Conservation (phyloP, 1,140 invertebrate genomes). For the Camponotus pennsylvanicus region DNA sequence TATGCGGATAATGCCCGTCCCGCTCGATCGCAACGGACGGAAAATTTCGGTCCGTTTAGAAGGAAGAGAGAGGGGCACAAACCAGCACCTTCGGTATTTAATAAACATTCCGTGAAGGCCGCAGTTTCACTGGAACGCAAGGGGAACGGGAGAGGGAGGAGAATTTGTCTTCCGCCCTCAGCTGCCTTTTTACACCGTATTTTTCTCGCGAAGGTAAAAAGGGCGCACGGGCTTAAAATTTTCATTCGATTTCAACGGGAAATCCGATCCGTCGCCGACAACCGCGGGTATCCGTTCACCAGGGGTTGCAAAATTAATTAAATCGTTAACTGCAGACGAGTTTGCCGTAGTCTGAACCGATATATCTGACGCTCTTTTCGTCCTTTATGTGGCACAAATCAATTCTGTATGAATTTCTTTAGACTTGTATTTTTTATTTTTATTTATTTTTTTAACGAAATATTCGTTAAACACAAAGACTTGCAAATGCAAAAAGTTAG, state of each 20-base stretch:
- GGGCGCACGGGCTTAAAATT: constrained; percentile 40
- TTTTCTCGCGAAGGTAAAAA: constrained; percentile 61
- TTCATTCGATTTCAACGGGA: constrained; percentile 70
- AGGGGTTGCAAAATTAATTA: constrained; percentile 70
- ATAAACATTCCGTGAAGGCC: constrained; percentile 74
- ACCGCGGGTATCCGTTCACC: constrained; percentile 63
- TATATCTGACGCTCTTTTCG: constrained; percentile 50
- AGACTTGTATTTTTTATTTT: not conserved
- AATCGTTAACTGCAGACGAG: constrained; percentile 72
- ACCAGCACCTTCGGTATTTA: constrained; percentile 73
- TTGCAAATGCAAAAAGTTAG: constrained; percentile 33
- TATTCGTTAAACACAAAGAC: constrained; percentile 40
- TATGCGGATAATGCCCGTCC: constrained; percentile 42
- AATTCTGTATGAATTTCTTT: not conserved
- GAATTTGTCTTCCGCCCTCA: constrained; percentile 38
- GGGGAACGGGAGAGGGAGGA: not conserved
- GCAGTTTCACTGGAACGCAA: constrained; percentile 61
- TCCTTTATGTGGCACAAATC: constrained; percentile 13
- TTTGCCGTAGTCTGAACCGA: constrained; percentile 59
- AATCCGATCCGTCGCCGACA: constrained; percentile 65
- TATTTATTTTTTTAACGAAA: constrained; percentile 41
- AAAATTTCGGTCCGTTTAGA: constrained; percentile 65
- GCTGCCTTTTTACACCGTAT: constrained; percentile 58
- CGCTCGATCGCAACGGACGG: constrained; percentile 20
- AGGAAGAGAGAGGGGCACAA: constrained; percentile 47